Conservation (phyloP, 2,113 vertebrate species). For the Ictalurus punctatus region DNA sequence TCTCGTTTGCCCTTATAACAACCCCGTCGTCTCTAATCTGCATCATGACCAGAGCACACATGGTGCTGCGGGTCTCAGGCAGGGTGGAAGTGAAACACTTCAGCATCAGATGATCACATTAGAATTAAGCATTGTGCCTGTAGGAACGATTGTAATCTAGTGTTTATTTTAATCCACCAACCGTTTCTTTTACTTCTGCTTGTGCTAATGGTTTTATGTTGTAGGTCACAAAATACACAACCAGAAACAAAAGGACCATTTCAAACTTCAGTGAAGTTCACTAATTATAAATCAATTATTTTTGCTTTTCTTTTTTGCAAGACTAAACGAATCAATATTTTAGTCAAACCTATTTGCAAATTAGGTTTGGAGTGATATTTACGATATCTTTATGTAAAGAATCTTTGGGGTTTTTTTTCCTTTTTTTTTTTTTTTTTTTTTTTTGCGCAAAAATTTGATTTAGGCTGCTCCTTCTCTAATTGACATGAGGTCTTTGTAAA, state of each 20-base stretch:
- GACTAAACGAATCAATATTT: not conserved
- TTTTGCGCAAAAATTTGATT: not conserved
- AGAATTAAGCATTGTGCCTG: not conserved
- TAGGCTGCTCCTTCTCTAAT: not conserved
- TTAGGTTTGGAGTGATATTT: not conserved
- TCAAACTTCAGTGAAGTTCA: not conserved
- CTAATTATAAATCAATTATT: not conserved
- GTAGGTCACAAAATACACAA: not conserved
- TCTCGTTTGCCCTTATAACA: not conserved
- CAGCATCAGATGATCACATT: not conserved
- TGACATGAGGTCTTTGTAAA: not conserved
- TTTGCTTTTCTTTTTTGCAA: not conserved
- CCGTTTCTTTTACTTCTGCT: not conserved
- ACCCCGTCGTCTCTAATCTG: not conserved
- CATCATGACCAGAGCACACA: not conserved
- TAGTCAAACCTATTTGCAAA: not conserved
- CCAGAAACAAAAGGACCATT: not conserved
- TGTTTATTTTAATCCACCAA: not conserved
- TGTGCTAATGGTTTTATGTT: not conserved
- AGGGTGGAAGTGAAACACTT: not conserved
- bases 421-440: not conserved
- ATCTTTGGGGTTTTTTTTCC: not conserved
- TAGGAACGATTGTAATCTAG: not conserved
- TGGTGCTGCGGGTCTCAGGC: not conserved
- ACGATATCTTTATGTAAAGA: not conserved